Evolutionary conservation across 2,888 invertebrate species (phyloP).

Genomic region (Tinea pellionella): DNA sequence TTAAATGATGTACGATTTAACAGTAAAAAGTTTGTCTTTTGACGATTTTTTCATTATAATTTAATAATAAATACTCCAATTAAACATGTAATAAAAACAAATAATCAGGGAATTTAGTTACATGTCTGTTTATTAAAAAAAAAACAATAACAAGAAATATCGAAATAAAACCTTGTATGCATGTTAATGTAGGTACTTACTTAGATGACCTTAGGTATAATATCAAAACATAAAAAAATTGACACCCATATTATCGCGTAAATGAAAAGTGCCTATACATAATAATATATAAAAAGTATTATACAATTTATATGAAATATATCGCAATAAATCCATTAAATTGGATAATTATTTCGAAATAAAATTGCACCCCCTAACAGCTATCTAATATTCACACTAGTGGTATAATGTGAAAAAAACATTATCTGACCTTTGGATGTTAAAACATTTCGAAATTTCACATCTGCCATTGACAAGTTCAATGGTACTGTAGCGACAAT

Average conservation of each 20-base stretch:
- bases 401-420: background rate
- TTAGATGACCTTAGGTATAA: no score
- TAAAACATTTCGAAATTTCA: slow-evolving; percentile 27
- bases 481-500: slow-evolving; percentile 28
- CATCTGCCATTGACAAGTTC: slow-evolving; percentile 43
- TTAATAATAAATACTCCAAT: no score
- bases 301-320: slow-evolving; percentile 33
- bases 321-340: slow-evolving; percentile 31
- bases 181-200: no score
- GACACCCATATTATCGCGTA: background rate
- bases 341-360: slow-evolving; percentile 7
- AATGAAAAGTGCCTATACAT: background rate
- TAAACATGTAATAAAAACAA: no score
- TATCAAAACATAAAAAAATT: background rate
- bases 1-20: no score
- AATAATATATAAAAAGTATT: slow-evolving; percentile 26
- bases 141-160: no score
- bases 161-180: no score
- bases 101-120: no score
- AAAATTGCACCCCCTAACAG: slow-evolving; percentile 2
- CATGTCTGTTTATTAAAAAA: no score
- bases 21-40: no score
- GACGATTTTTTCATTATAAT: no score
- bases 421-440: background rate
- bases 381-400: background rate